Conservation (phyloP, 2,888 invertebrate species). For the Drosophila putrida region DNA sequence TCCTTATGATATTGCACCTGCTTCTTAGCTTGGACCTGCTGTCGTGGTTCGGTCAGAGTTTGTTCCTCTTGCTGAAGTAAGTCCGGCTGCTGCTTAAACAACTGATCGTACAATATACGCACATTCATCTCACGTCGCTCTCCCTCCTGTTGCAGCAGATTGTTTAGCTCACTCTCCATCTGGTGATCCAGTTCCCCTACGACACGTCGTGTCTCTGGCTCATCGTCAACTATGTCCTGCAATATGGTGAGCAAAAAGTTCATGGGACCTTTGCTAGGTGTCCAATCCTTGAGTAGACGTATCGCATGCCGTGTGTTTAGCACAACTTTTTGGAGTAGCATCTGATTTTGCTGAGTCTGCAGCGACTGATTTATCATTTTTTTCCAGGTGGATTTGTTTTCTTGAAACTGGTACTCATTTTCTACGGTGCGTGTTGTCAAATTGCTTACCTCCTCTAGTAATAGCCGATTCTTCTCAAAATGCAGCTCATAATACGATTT, state of each 20-base stretch:
- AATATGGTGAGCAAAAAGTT: conserved; percentile 42
- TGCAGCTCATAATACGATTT: conserved; percentile 1
- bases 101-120: conserved; percentile 52
- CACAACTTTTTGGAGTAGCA: conserved; percentile 17
- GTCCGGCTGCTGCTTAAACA: conserved; percentile 47
- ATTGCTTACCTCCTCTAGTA: conserved; percentile 29
- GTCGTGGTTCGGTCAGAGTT: conserved; percentile 3
- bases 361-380: not conserved
- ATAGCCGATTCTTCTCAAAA: conserved; percentile 15
- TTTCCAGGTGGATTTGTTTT: conserved; percentile 4
- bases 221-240: conserved; percentile 25
- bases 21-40: conserved; percentile 1
- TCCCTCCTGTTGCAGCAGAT: conserved; percentile 37
- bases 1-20: not conserved
- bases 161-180: conserved; percentile 40
- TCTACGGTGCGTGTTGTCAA: conserved; percentile 22
- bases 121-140: conserved; percentile 50
- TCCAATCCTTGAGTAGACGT: conserved; percentile 42
- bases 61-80: conserved; percentile 7
- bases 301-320: conserved; percentile 38
- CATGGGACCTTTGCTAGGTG: conserved; percentile 13
- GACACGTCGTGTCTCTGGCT: conserved; percentile 17
- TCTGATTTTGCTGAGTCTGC: not conserved
- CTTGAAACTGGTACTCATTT: conserved; percentile 15
- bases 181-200: conserved; percentile 44